phyloP scores from a whole-genome alignment of 1,140 invertebrate species.

The Magallana ariakensis region DNA sequence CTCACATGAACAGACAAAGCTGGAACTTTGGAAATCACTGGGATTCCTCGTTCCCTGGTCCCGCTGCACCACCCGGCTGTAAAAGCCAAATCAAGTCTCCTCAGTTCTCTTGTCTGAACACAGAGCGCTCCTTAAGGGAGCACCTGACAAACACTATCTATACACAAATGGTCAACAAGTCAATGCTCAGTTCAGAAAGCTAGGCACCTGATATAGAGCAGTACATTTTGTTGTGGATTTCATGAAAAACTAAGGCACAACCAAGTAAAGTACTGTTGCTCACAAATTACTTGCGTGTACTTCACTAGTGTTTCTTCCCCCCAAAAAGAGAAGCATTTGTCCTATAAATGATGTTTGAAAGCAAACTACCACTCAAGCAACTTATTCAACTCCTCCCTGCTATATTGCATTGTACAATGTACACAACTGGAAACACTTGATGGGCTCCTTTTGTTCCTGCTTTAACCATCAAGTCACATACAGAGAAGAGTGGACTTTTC shows the following conservation, averaged over 20 bases:
- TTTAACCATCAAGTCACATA: too few species aligned
- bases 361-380: not conserved
- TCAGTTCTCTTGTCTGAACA: constrained; percentile 4
- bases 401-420: too few species aligned
- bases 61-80: constrained; percentile 33
- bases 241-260: not conserved
- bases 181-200: not conserved
- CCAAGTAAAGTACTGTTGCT: not conserved
- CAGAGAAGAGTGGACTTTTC: too few species aligned
- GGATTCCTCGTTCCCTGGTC: constrained; percentile 23
- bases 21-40: constrained; percentile 39
- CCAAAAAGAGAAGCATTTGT: not conserved
- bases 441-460: too few species aligned
- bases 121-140: not conserved
- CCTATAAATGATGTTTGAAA: not conserved
- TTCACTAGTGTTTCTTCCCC: not conserved
- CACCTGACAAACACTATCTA: not conserved
- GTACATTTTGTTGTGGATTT: not conserved
- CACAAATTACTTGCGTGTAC: not conserved
- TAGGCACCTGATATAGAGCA: not conserved
- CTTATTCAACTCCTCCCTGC: too few species aligned
- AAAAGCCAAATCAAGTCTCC: constrained; percentile 37
- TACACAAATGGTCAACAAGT: not conserved
- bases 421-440: too few species aligned
- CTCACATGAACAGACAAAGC: constrained; percentile 39